Conservation (phyloP, 2,797 vertebrate genomes). For the Botia kubotai region DNA sequence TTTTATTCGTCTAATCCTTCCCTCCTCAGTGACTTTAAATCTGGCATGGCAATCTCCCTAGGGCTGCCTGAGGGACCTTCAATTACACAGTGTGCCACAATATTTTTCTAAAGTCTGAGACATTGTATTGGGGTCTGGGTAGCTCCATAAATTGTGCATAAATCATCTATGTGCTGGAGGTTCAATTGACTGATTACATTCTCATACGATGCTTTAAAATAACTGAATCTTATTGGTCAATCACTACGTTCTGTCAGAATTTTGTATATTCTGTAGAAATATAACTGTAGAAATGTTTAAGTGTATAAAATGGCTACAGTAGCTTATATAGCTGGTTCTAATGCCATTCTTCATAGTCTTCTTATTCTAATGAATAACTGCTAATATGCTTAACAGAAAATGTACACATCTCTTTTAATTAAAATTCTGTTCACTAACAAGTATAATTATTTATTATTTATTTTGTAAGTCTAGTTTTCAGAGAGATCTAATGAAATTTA, state of each 20-base stretch:
- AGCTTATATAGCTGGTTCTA: not conserved
- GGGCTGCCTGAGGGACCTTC: constrained; percentile 1
- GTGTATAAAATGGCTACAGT: not conserved
- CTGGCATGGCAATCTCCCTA: not conserved
- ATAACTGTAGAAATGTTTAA: not conserved
- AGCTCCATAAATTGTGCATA: not conserved
- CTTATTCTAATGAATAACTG: not conserved
- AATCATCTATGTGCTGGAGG: not conserved
- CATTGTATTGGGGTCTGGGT: not conserved
- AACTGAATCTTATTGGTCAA: not conserved
- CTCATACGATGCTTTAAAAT: not conserved
- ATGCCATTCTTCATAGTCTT: not conserved
- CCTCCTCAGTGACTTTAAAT: not conserved
- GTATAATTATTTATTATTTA: no score
- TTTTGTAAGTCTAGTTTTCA: not conserved
- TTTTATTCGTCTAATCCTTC: not conserved
- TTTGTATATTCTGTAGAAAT: not conserved
- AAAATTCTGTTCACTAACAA: not conserved
- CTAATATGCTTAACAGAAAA: not conserved
- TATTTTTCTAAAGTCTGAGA: constrained; percentile 4
- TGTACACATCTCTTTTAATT: not conserved
- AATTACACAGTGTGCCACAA: constrained; percentile 1
- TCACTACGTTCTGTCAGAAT: not conserved
- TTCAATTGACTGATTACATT: no score
- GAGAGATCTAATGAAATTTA: not conserved